Evolutionary conservation across 1,140 invertebrate genomes (phyloP).

Genomic region (Heliconius eleuchia): DNA sequence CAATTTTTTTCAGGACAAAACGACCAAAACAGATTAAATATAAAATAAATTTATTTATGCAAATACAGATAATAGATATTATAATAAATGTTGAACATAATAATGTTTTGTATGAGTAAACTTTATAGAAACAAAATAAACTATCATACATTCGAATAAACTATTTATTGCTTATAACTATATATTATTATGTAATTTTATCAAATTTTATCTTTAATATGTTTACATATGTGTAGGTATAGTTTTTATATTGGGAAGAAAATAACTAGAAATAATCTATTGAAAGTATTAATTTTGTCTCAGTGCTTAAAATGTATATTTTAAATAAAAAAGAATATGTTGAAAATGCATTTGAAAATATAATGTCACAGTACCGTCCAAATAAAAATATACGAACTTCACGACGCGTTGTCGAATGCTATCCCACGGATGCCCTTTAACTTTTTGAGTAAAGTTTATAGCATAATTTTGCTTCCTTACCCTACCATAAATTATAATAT

Average conservation of each 20-base stretch:
- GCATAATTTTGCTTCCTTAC: neutral
- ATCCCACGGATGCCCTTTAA: neutral
- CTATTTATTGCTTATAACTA: too few relatives aligned
- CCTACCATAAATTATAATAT: neutral
- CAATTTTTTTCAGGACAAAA: conserved; percentile 4
- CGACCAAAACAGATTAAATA: neutral
- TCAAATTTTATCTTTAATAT: too few relatives aligned
- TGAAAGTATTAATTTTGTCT: too few relatives aligned
- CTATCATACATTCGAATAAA: too few relatives aligned
- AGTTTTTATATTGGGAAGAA: too few relatives aligned
- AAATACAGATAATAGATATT: neutral
- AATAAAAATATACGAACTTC: neutral
- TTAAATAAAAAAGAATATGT: too few relatives aligned
- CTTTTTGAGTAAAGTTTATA: neutral
- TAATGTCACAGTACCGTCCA: neutral
- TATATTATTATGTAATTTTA: too few relatives aligned
- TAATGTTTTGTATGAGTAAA: neutral
- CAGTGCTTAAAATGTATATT: too few relatives aligned
- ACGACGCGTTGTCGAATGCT: neutral
- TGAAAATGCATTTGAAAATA: neutral
- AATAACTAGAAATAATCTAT: too few relatives aligned
- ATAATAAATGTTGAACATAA: neutral
- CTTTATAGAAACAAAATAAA: neutral
- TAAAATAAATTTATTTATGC: neutral
- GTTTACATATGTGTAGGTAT: too few relatives aligned